Evolutionary conservation across 2,888 invertebrate species (phyloP).

Genomic region (Eurytoma adleriae): DNA sequence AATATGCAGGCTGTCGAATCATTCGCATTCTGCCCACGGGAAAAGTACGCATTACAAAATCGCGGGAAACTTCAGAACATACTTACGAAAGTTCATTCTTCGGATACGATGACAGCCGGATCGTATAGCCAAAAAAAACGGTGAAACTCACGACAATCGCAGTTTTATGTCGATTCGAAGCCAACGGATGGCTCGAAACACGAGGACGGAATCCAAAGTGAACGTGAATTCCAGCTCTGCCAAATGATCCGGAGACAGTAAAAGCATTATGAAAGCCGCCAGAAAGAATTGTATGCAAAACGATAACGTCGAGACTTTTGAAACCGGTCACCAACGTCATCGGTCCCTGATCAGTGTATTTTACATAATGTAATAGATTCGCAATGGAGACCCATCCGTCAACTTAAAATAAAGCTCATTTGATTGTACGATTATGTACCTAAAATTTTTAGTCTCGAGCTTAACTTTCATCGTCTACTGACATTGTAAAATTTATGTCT

Average conservation of each 20-base stretch:
- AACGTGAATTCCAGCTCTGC: slow-evolving; percentile 31
- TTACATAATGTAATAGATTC: slow-evolving; percentile 35
- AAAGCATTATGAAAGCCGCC: slow-evolving; percentile 44
- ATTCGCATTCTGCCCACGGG: neutral
- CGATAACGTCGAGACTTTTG: slow-evolving; percentile 7
- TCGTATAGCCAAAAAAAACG: neutral
- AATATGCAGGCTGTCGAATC: neutral
- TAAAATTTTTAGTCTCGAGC: too few relatives aligned
- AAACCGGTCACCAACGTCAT: slow-evolving; percentile 35
- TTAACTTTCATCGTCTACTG: too few relatives aligned
- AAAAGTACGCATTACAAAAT: neutral
- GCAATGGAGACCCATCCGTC: neutral
- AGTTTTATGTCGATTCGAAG: neutral
- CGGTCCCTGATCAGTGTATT: slow-evolving; percentile 19
- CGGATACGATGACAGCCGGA: slow-evolving; percentile 1
- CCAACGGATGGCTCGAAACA: slow-evolving; percentile 26
- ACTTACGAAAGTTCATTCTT: neutral
- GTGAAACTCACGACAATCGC: slow-evolving; percentile 9
- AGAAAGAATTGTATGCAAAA: slow-evolving; percentile 50
- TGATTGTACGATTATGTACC: too few relatives aligned
- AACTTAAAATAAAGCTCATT: too few relatives aligned
- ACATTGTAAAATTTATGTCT: too few relatives aligned
- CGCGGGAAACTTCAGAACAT: slow-evolving; percentile 10
- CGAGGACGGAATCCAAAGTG: slow-evolving; percentile 43
- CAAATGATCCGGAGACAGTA: slow-evolving; percentile 18